A percentile compares a stretch with the other conserved stretches of the same genome.
Evolutionary conservation across 1,140 invertebrate species (phyloP).

Genomic region (Drosophila mauritiana): DNA sequence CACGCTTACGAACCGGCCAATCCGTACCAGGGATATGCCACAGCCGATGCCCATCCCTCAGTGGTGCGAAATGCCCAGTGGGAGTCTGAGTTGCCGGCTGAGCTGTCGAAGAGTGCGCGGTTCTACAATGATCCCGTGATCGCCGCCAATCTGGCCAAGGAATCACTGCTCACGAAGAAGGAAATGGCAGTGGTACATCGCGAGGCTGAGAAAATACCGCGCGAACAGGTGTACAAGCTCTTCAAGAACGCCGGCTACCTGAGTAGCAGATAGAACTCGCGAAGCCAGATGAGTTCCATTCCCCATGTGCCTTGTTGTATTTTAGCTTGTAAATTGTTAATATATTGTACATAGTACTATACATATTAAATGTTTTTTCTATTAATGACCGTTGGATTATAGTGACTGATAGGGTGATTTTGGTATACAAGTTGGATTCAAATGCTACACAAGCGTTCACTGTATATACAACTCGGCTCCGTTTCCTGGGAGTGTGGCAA

Average conservation of each 20-base stretch:
- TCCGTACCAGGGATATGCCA: slow-evolving; percentile 66
- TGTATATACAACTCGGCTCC: slow-evolving; percentile 85
- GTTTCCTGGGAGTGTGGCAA: slow-evolving; percentile 86
- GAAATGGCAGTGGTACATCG: slow-evolving; percentile 90
- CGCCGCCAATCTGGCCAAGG: slow-evolving; percentile 89
- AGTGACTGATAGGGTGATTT: slow-evolving; percentile 23
- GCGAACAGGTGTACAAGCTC: slow-evolving; percentile 90
- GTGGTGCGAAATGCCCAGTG: slow-evolving; percentile 87
- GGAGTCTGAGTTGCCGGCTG: slow-evolving; percentile 87
- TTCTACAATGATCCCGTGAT: slow-evolving; percentile 92
- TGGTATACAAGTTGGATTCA: slow-evolving; percentile 19
- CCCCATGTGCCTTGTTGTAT: slow-evolving; percentile 65
- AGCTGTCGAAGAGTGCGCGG: slow-evolving; percentile 86
- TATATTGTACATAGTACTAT: slow-evolving; percentile 47
- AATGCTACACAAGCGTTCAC: slow-evolving; percentile 19
- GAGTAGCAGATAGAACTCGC: slow-evolving; percentile 65
- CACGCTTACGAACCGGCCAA: slow-evolving; percentile 45
- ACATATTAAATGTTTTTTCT: slow-evolving; percentile 44
- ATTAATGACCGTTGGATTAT: slow-evolving; percentile 7
- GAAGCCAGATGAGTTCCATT: slow-evolving; percentile 5
- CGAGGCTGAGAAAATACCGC: slow-evolving; percentile 91
- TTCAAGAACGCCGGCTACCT: slow-evolving; percentile 89
- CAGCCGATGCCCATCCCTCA: slow-evolving; percentile 86
- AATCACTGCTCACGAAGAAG: slow-evolving; percentile 90
- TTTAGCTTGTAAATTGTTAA: slow-evolving; percentile 75